Conservation (phyloP, 2,113 vertebrate species). For the Pseudois nayaur region DNA sequence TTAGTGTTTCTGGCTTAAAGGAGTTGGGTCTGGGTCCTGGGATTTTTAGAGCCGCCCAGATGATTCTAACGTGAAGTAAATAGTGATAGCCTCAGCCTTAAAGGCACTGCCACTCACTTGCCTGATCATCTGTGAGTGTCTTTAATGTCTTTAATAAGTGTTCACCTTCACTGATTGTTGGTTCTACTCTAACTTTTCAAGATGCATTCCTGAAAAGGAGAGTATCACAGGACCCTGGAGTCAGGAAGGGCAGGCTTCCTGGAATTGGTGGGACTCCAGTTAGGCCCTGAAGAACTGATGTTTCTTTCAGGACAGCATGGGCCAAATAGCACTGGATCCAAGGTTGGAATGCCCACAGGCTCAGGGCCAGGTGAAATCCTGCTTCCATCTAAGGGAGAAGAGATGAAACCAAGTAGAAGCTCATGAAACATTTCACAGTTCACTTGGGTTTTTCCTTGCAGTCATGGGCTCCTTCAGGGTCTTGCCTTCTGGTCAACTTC, state of each 20-base stretch:
- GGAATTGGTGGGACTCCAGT: neutral
- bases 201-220: neutral
- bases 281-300: neutral
- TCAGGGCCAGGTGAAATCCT: neutral
- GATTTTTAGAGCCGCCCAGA: neutral
- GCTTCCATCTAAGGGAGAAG: neutral
- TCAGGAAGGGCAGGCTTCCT: neutral
- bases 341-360: neutral
- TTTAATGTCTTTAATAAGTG: neutral
- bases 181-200: neutral
- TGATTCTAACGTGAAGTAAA: neutral
- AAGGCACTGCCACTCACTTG: neutral
- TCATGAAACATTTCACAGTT: neutral
- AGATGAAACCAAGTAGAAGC: neutral
- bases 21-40: neutral
- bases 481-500: neutral
- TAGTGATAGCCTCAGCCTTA: neutral
- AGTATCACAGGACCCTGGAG: neutral
- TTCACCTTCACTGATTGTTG: neutral
- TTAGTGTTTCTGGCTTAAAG: neutral
- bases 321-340: neutral
- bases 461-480: neutral
- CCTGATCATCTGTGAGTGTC: neutral
- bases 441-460: neutral
- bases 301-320: neutral